phyloP scores from a whole-genome alignment of 2,113 vertebrate genomes.

The Amazona vittata region DNA sequence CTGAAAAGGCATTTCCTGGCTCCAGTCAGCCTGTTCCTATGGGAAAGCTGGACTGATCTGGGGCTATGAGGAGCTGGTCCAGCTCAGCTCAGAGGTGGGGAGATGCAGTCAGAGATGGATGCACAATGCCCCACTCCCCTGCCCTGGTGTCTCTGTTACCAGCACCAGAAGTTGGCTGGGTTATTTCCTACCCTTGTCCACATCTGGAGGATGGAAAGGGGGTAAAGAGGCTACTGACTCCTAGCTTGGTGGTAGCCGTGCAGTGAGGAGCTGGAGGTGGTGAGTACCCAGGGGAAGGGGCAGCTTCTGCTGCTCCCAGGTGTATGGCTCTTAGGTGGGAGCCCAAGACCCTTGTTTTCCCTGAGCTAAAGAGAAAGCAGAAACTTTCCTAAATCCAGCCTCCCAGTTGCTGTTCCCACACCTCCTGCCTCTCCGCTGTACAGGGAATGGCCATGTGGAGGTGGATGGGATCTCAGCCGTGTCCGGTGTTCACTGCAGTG shows the following conservation, averaged over 20 bases:
- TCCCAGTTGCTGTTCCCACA: not conserved
- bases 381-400: not conserved
- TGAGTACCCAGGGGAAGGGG: not conserved
- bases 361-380: not conserved
- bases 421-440: not conserved
- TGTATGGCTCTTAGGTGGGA: not conserved
- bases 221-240: not conserved
- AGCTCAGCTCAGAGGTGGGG: not conserved
- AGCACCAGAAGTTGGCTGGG: not conserved
- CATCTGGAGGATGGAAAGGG: not conserved
- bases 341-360: not conserved
- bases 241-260: not conserved
- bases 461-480: not conserved
- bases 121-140: rapidly evolving
- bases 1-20: not conserved
- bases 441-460: not conserved
- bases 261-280: not conserved
- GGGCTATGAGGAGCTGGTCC: not conserved
- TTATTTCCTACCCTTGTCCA: not conserved
- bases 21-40: not conserved
- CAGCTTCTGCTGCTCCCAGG: not conserved
- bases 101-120: not conserved
- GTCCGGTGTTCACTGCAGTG: rapidly evolving
- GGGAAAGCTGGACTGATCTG: not conserved
- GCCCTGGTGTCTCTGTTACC: not conserved